These are phyloP conservation scores for Dicyrtoma fusca DNA, from an alignment of 2,888 invertebrate species.

Conservation along the genomic window DNA sequence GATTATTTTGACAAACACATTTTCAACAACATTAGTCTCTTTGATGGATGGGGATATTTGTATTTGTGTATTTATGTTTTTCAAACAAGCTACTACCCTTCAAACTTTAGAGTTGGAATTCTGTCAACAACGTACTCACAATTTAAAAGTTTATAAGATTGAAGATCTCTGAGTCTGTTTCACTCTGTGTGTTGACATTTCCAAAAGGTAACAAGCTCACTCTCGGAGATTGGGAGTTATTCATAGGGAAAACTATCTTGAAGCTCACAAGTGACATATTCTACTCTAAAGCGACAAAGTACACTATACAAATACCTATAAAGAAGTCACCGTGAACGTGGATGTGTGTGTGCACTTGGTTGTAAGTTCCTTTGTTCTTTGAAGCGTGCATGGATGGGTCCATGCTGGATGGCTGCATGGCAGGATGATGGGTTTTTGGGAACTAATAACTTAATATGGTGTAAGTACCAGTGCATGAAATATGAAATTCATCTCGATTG, in stretches of 20 bases:
- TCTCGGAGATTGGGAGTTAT: too few relatives aligned
- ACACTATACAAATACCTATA: too few relatives aligned
- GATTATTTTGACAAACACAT: slow-evolving; percentile 23
- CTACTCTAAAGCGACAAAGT: too few relatives aligned
- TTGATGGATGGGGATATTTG: slow-evolving; percentile 19
- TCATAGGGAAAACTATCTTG: too few relatives aligned
- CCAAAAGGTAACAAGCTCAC: too few relatives aligned
- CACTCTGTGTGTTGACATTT: too few relatives aligned
- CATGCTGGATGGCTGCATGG: neutral
- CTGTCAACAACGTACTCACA: too few relatives aligned
- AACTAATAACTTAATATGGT: slow-evolving; percentile 22
- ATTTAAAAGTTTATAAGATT: neutral
- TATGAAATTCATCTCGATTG: slow-evolving; percentile 34
- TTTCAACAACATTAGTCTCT: slow-evolving; percentile 4
- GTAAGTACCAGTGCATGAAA: slow-evolving; percentile 24
- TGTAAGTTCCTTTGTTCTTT: neutral
- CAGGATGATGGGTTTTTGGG: neutral
- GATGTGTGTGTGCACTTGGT: neutral
- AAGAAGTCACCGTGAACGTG: too few relatives aligned
- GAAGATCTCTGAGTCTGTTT: neutral
- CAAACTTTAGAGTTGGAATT: too few relatives aligned
- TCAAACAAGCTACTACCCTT: too few relatives aligned
- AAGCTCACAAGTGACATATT: too few relatives aligned
- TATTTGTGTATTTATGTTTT: neutral
- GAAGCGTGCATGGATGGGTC: neutral